Base-by-base conservation (phyloP, 1,140 invertebrate genomes). In the Brachionus calyciflorus region DNA sequence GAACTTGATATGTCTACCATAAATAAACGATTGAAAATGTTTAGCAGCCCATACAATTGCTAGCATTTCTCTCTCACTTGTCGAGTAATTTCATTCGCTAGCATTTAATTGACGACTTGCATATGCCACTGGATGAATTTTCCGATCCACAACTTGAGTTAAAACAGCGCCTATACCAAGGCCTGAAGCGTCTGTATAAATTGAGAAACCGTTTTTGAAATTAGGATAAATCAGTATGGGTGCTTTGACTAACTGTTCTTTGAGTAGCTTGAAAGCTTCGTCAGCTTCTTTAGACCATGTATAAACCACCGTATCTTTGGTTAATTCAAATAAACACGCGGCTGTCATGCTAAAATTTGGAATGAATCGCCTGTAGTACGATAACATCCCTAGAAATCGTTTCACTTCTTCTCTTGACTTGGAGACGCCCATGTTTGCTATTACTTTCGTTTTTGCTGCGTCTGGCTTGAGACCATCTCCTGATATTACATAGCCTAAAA, bases 341-440 rank as follows among this genome's bases (percentile, higher is more conserved):
- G n/a, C n/a, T n/a, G n/a, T 51, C 0, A 80, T 76, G 17, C 76
- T 51, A 73, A 77, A 79, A 26, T 73, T 41, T 7, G 65, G 46
- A 17, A 82, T 78, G 76, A 80, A 82, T 28, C 78, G 70, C 3
- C 82, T 30, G 76, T 82, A 82, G 60, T 81, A 83, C 26, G 78
- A 78, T 7, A 77, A 70, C 76, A 81, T 78, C 28, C 81, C 81
- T 5, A 83, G 28, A 73, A 84, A 84, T 10, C 65, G 24, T 68
- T 37, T n/a, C 3, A 68, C 19, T 44, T 68, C 28, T 3, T 68
- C 44, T 40, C 19, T 21, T 9, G 55, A 53, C 55, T 65, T 73
- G n/a, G 79, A 78, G 5, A 17, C 10, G 9, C 73, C 73, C 44
- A 79, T 78, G 10, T 77, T 77, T 24, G 79, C 77, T n/a, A 69